Conservation (phyloP, 2,113 vertebrate genomes). For the Dermatemys mawii region DNA sequence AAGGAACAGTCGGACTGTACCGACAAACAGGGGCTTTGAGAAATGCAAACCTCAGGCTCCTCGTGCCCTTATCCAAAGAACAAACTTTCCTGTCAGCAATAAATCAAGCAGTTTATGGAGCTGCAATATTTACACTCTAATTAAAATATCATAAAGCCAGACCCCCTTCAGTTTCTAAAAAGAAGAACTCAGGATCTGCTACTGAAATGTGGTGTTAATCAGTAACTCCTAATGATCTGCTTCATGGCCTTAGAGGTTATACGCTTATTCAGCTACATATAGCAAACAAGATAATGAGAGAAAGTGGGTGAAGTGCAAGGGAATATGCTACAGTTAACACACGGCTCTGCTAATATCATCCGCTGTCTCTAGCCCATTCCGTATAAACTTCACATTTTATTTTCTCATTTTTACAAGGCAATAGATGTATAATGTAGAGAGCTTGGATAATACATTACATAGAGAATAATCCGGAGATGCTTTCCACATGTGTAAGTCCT, state of each 20-base stretch:
- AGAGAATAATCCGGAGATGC: background rate
- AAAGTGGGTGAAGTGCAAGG: slow-evolving; percentile 40
- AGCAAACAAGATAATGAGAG: slow-evolving; percentile 64
- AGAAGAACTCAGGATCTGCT: slow-evolving; percentile 75
- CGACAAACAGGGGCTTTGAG: slow-evolving; percentile 13
- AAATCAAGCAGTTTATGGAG: slow-evolving; percentile 88
- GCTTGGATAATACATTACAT: slow-evolving; percentile 26
- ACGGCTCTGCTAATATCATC: slow-evolving; percentile 23
- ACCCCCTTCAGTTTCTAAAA: slow-evolving; percentile 79
- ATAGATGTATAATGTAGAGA: slow-evolving; percentile 16
- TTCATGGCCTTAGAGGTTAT: slow-evolving; percentile 65
- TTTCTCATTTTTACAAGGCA: slow-evolving; percentile 48
- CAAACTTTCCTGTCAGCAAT: slow-evolving; percentile 82
- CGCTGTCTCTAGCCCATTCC: background rate
- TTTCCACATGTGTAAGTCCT: background rate
- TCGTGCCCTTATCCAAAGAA: slow-evolving; percentile 63
- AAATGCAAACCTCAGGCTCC: slow-evolving; percentile 46
- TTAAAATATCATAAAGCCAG: slow-evolving; percentile 91
- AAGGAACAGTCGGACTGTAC: background rate
- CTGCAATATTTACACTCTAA: slow-evolving; percentile 90
- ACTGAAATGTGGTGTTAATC: slow-evolving; percentile 80
- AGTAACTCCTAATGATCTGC: slow-evolving; percentile 83
- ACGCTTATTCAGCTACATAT: slow-evolving; percentile 64
- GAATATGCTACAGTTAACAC: background rate
- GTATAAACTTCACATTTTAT: background rate